Conservation (phyloP, 2,113 vertebrate genomes). For the Marmota flaviventris region DNA sequence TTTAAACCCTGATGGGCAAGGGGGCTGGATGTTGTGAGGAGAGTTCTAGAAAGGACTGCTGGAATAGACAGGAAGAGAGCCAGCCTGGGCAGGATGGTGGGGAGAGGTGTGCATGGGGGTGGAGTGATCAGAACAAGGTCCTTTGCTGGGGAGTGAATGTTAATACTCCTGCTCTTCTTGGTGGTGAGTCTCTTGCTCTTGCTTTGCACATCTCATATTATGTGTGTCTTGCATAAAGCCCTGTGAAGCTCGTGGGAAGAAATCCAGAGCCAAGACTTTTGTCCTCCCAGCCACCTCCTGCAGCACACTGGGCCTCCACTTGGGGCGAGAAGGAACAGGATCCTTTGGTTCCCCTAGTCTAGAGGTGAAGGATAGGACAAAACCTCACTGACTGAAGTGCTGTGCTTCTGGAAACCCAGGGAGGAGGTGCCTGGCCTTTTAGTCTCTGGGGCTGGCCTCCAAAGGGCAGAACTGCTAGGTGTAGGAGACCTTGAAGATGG, state of each 20-base stretch:
- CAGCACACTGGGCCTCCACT: neutral
- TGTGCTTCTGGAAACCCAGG: slow-evolving; percentile 6
- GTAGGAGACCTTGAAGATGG: neutral
- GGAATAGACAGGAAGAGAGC: slow-evolving; percentile 31
- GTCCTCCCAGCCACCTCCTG: neutral
- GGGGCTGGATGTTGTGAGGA: slow-evolving; percentile 3
- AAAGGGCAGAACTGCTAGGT: neutral
- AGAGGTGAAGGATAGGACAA: neutral
- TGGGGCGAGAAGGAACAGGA: neutral
- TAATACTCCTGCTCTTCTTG: neutral
- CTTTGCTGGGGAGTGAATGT: neutral
- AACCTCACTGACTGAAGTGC: neutral
- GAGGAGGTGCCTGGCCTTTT: neutral
- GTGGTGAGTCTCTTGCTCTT: neutral
- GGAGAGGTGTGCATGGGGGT: neutral
- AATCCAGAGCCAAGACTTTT: neutral
- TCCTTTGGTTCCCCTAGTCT: neutral
- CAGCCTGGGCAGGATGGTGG: neutral
- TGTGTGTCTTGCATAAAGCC: neutral
- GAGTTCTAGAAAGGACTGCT: neutral
- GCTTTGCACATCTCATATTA: neutral
- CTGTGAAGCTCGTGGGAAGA: neutral
- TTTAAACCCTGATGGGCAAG: neutral
- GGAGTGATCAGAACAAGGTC: neutral
- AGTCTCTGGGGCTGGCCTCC: neutral